Evolutionary conservation across 2,797 vertebrate genomes (phyloP), one percentile per base, ranked within the genome.

Genomic region (Falco rusticolus): DNA sequence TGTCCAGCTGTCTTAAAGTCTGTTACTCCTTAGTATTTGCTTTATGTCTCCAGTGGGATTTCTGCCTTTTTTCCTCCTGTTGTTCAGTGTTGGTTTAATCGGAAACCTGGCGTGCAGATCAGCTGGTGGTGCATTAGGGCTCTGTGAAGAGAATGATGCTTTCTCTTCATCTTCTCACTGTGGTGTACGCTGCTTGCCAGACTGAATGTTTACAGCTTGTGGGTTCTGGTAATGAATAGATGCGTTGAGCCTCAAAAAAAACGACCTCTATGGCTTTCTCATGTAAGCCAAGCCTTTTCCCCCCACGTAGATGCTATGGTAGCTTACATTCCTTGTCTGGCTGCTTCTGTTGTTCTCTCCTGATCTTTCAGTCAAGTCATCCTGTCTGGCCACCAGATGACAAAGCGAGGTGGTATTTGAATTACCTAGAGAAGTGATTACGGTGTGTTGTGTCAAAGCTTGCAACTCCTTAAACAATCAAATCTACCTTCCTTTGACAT

Each of bases 381-480:
- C 50, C 66, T 28, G 45, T 41, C 65, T 64, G 75, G 34, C 53
- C 7, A 9, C 50, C 63, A 26, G 87, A 16, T 59, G 26, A 48
- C 0, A 10, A 39, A 83, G 82, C 11, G 26, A 34, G 87, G 79
- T 39, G 59, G 41, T 29, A 8, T 29, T 72, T 59, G 78, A 61
- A n/a, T 70, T 83, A 26, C 53, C 70, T 74, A 4, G 70, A 72
- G 90, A 61, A 64, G 91, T 11, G 75, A 59, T 87, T 37, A 25
- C 3, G 39, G 64, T 37, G 84, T 72, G 66, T 85, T 86, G 92
- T 91, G 48, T 90, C 85, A 87, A 74, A 96, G 91, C 87, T 80
- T 90, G 64, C 69, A 47, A 18, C 88, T 92, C 79, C 86, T 90
- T 64, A 34, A 91, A 53, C 90, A 83, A 28, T 60, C 86, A 64